Conservation (phyloP, 2,113 vertebrate species). For the Pagrus major region DNA sequence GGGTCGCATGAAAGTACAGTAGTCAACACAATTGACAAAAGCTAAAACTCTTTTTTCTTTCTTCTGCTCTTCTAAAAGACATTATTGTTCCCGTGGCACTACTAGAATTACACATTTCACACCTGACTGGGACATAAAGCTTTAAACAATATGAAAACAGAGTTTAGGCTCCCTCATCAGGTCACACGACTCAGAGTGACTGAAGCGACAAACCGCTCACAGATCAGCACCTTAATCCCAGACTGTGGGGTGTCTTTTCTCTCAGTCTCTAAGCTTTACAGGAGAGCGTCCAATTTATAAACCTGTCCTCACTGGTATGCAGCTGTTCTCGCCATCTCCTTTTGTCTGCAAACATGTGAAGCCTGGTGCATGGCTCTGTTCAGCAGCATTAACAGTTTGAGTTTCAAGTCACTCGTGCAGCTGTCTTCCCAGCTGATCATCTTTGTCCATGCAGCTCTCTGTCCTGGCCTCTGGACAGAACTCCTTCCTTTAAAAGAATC, state of each 20-base stretch:
- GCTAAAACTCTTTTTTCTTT: too few species aligned
- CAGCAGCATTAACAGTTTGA: slow-evolving; percentile 68
- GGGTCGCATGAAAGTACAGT: neutral
- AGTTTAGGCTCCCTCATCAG: neutral
- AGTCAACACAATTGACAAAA: neutral
- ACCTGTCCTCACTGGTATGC: neutral
- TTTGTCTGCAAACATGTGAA: slow-evolving; percentile 30
- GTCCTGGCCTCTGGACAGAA: slow-evolving; percentile 7
- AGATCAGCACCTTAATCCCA: too few species aligned
- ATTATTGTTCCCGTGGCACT: neutral
- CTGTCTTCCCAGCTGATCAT: neutral
- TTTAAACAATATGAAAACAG: neutral
- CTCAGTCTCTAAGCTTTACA: too few species aligned
- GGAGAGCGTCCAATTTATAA: neutral
- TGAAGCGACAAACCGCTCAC: neutral
- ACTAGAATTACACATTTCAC: neutral
- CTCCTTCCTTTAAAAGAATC: slow-evolving; percentile 21
- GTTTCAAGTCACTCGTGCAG: too few species aligned
- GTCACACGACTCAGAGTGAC: neutral
- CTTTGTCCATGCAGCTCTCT: neutral
- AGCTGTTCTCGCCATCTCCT: neutral
- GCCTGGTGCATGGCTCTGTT: slow-evolving; percentile 61
- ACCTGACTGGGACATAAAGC: neutral
- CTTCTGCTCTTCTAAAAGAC: neutral
- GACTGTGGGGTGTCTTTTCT: too few species aligned